Evolutionary conservation across 1,140 invertebrate species (phyloP).

Genomic region (Caenorhabditis elegans): WBcel235 BX284606.5:15487001-15487500

Average conservation of each 20-base stretch:
- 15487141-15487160: too few relatives aligned
- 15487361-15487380: slow-evolving; percentile 19
- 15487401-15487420: background rate
- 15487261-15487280: slow-evolving; percentile 12
- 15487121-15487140: too few relatives aligned
- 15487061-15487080: too few relatives aligned
- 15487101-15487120: too few relatives aligned
- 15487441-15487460: background rate
- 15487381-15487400: slow-evolving; percentile 25
- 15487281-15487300: background rate
- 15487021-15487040: too few relatives aligned
- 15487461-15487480: slow-evolving; percentile 29
- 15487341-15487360: slow-evolving; percentile 21
- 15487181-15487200: background rate
- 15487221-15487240: background rate
- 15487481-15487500: slow-evolving; percentile 15
- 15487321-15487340: slow-evolving; percentile 23
- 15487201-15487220: background rate
- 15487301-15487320: background rate
- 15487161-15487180: background rate
- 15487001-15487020: too few relatives aligned
- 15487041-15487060: too few relatives aligned
- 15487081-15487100: too few relatives aligned
- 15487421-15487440: background rate
- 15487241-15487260: slow-evolving; percentile 26